Percentiles rank a stretch among this genome's conserved stretches.
Evolutionary conservation across 1,140 invertebrate genomes (phyloP).

Genomic region (Drosophila virilis): DNA sequence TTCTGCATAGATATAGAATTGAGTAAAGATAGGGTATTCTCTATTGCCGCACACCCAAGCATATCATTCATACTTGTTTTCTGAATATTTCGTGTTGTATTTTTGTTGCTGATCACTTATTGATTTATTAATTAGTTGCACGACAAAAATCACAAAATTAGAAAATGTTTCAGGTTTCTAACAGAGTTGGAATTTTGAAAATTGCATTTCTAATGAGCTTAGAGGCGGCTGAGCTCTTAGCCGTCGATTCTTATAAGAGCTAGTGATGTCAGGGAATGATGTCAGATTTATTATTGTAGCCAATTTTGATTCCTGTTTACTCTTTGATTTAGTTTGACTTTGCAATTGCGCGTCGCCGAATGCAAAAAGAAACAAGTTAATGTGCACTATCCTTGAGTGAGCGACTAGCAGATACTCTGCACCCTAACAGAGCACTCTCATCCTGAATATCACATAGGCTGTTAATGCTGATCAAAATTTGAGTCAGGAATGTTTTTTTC

Average conservation of each 20-base stretch:
- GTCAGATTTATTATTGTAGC: constrained; percentile 53
- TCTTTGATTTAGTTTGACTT: constrained; percentile 16
- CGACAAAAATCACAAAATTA: constrained; percentile 35
- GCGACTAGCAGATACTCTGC: no score
- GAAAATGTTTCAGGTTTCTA: constrained; percentile 46
- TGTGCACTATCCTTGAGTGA: no score
- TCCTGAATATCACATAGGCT: no score
- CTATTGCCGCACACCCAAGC: no score
- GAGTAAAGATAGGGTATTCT: no score
- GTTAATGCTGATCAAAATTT: no score
- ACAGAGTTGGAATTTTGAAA: constrained; percentile 46
- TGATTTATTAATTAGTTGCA: constrained; percentile 68
- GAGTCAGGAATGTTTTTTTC: no score
- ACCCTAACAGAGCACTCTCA: no score
- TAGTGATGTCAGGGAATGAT: constrained; percentile 65
- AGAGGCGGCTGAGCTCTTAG: constrained; percentile 15
- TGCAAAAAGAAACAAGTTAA: constrained; percentile 6
- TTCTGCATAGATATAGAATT: no score
- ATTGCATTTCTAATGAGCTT: constrained; percentile 76
- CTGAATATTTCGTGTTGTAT: constrained; percentile 21
- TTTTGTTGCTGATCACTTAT: constrained; percentile 19
- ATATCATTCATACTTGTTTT: constrained; percentile 3
- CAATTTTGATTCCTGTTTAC: constrained; percentile 20
- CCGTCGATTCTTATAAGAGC: constrained; percentile 23
- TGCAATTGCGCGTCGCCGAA: constrained; percentile 48